Conservation (phyloP, 2,797 vertebrate genomes). For the Champsocephalus esox region DNA sequence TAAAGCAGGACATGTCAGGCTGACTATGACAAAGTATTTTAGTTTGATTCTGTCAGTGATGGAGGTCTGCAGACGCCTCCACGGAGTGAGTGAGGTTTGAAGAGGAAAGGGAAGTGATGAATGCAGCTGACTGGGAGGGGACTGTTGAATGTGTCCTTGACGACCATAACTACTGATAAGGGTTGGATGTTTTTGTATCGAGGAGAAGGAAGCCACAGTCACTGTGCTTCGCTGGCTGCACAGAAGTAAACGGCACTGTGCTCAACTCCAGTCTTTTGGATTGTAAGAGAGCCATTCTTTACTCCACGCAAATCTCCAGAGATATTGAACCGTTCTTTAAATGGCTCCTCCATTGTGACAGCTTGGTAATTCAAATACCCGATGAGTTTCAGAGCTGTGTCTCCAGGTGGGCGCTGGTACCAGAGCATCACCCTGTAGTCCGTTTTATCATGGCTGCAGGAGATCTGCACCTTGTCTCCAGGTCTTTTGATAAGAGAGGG, state of each 20-base stretch:
- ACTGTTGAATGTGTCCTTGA: background rate
- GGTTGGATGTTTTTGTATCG: background rate
- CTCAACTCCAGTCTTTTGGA: background rate
- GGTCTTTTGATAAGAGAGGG: background rate
- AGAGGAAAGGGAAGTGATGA: background rate
- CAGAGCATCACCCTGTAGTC: slow-evolving; percentile 47
- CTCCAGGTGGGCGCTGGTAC: slow-evolving; percentile 43
- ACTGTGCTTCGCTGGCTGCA: slow-evolving; percentile 51
- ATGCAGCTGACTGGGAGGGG: background rate
- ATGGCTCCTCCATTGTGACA: background rate
- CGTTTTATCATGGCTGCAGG: slow-evolving; percentile 45
- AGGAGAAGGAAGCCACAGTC: background rate
- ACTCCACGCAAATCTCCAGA: slow-evolving; percentile 20
- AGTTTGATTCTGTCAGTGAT: background rate
- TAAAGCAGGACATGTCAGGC: background rate
- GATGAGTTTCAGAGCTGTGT: slow-evolving; percentile 40
- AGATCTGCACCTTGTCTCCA: slow-evolving; percentile 22
- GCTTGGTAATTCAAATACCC: slow-evolving; percentile 3
- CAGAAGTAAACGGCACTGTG: slow-evolving; percentile 54
- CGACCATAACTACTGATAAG: background rate
- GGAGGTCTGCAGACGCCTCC: background rate
- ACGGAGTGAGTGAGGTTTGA: background rate
- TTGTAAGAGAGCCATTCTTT: slow-evolving; percentile 15
- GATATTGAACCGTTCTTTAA: background rate
- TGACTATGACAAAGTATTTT: background rate